Conservation (phyloP, 2,797 vertebrate species). For the Ficedula albicollis region DNA sequence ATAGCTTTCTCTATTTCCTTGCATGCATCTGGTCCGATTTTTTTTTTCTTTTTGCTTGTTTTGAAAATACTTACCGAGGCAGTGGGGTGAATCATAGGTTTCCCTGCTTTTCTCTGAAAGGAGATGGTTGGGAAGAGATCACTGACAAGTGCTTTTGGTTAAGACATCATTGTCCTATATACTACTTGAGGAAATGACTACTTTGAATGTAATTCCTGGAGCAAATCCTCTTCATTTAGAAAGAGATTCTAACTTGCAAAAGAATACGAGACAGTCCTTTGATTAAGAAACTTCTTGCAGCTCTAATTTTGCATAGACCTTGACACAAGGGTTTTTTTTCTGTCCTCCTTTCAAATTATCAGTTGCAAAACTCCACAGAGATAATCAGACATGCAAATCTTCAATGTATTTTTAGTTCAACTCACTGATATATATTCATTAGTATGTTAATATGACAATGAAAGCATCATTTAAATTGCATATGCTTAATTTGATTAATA, state of each 20-base stretch:
- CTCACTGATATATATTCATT: slow-evolving; percentile 41
- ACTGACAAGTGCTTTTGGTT: neutral
- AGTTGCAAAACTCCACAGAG: neutral
- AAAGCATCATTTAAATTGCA: slow-evolving; percentile 30
- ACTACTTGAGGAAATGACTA: neutral
- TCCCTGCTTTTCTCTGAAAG: neutral
- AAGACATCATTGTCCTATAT: neutral
- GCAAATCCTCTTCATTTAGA: neutral
- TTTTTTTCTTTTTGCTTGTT: neutral
- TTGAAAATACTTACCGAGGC: neutral
- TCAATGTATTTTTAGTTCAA: slow-evolving; percentile 22
- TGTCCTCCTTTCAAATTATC: neutral
- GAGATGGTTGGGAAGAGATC: neutral
- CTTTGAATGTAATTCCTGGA: neutral
- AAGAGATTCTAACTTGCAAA: neutral
- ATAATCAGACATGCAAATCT: slow-evolving; percentile 59
- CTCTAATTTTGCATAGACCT: slow-evolving; percentile 26
- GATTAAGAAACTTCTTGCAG: slow-evolving; percentile 13
- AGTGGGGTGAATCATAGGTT: neutral
- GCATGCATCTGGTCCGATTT: fast-evolving
- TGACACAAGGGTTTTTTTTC: neutral
- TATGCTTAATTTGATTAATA: slow-evolving; percentile 40
- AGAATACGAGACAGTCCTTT: neutral
- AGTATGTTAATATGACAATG: slow-evolving; percentile 37
- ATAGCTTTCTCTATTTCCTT: neutral